Conservation (phyloP, 64 coral and sea anemone species). For the Platygyra sinensis region DNA sequence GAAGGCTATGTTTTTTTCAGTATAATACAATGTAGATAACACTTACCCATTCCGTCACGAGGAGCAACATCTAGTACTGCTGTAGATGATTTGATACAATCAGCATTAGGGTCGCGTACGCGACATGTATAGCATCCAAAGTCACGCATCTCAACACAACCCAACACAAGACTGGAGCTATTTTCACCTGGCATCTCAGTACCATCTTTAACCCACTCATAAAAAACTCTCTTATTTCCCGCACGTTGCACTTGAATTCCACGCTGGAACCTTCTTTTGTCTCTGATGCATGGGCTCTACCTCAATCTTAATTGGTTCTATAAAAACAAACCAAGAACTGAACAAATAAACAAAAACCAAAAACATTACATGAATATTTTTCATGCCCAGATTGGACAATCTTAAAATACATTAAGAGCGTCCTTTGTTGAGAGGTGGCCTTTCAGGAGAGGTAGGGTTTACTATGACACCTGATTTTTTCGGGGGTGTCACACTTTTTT, state of each 20-base stretch:
- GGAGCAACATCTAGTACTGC: constrained; percentile 23
- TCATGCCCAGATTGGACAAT: neutral
- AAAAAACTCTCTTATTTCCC: neutral
- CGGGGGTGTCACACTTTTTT: too few species aligned
- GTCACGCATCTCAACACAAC: neutral
- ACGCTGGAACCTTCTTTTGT: neutral
- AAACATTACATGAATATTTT: neutral
- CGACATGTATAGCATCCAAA: constrained; percentile 8
- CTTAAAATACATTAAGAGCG: too few species aligned
- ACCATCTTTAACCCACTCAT: constrained; percentile 13
- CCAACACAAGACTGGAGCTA: neutral
- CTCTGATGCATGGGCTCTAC: neutral
- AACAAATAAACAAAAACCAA: too few species aligned
- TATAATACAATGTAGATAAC: neutral
- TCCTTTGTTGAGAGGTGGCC: too few species aligned
- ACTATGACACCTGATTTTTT: too few species aligned
- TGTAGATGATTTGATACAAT: neutral
- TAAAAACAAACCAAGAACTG: neutral
- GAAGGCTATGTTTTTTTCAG: too few species aligned
- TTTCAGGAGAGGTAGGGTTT: too few species aligned
- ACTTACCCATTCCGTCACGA: constrained; percentile 20
- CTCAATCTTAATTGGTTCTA: neutral
- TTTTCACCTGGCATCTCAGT: neutral
- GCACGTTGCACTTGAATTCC: neutral
- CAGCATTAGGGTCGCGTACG: neutral